These are phyloP conservation scores for Tympanuchus pallidicinctus DNA, from an alignment of 2,113 vertebrate genomes.

Conservation along the genomic window DNA sequence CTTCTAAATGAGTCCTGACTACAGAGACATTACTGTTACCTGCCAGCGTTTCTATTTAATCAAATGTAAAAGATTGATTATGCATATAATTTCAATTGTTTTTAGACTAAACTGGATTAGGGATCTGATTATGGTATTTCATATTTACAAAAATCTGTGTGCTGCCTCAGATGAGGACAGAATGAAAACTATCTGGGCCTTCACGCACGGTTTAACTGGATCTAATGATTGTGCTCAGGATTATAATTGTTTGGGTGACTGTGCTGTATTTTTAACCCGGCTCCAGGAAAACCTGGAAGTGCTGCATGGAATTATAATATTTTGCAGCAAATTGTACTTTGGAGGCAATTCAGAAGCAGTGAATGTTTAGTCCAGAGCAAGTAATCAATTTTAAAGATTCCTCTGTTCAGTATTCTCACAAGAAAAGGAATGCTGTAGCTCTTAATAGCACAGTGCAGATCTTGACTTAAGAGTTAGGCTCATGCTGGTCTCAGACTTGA, in stretches of 20 bases:
- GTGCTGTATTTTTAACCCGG: not conserved
- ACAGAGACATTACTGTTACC: conserved; percentile 40
- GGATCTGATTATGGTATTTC: not conserved
- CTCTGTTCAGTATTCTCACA: not conserved
- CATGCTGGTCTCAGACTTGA: not conserved
- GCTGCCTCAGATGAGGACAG: not conserved
- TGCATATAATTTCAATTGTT: conserved; percentile 25
- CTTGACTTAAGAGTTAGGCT: not conserved
- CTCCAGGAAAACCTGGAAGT: not conserved
- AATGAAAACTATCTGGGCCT: not conserved
- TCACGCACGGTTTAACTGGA: not conserved
- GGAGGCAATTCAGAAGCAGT: not conserved
- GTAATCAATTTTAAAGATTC: not conserved
- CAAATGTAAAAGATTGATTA: conserved; percentile 59
- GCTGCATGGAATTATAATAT: not conserved
- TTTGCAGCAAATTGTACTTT: not conserved
- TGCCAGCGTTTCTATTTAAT: conserved; percentile 55
- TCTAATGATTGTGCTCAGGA: not conserved
- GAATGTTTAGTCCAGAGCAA: not conserved
- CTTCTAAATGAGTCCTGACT: conserved; percentile 40
- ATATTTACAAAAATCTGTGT: not conserved
- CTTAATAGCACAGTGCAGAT: not conserved
- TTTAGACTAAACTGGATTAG: conserved; percentile 32
- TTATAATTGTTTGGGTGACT: not conserved
- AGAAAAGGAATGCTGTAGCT: not conserved